phyloP scores from a whole-genome alignment of 2,113 vertebrate genomes.

The Anhinga anhinga region DNA sequence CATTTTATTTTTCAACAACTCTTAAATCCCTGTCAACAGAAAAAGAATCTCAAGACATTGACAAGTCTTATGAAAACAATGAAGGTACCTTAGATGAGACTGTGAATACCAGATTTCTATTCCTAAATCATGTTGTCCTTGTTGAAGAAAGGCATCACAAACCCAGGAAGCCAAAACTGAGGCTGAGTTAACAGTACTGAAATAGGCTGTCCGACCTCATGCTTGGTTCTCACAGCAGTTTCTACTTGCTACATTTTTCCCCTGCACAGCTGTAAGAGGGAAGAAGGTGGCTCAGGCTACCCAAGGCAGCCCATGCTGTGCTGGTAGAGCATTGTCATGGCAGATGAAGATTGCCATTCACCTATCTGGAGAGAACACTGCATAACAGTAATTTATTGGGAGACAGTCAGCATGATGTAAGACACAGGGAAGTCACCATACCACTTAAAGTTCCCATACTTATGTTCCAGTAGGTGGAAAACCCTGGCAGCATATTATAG shows the following conservation, averaged over 20 bases:
- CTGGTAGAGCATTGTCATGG: not conserved
- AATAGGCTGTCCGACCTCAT: not conserved
- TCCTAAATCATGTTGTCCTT: not conserved
- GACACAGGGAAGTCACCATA: not conserved
- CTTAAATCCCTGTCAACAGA: not conserved
- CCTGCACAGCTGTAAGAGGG: accelerated
- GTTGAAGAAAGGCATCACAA: not conserved
- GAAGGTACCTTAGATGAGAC: accelerated
- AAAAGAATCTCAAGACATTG: not conserved
- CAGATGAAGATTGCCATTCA: not conserved
- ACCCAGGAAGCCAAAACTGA: not conserved
- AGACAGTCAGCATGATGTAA: not conserved
- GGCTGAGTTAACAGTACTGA: not conserved
- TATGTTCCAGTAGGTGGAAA: not conserved
- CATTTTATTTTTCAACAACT: not conserved
- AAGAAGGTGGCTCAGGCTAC: not conserved
- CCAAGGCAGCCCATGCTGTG: not conserved
- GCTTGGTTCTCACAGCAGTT: not conserved
- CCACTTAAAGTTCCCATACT: accelerated
- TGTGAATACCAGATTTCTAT: not conserved
- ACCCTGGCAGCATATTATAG: not conserved
- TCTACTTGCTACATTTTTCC: accelerated
- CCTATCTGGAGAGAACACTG: not conserved
- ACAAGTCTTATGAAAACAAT: not conserved
- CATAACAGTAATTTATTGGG: not conserved